Conservation (phyloP, 2,888 invertebrate species). For the Galerucella pusilla region DNA sequence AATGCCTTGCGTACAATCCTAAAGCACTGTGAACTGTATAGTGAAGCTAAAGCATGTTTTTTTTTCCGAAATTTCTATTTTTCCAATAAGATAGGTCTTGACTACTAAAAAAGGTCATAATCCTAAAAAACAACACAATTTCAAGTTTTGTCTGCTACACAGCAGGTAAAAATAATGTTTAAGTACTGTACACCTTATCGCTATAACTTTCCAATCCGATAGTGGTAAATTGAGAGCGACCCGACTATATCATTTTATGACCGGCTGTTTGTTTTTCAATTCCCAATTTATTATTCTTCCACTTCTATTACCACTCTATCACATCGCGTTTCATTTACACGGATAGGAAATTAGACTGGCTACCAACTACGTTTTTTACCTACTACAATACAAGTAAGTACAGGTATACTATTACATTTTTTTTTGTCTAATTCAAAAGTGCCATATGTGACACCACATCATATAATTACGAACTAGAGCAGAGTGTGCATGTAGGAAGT, state of each 20-base stretch:
- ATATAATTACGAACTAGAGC: conserved; percentile 17
- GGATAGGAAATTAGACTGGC: neutral
- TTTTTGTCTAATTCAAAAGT: conserved; percentile 30
- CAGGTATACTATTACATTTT: conserved; percentile 21
- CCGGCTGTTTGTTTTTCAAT: neutral
- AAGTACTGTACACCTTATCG: too few relatives aligned
- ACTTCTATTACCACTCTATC: neutral
- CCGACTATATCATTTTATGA: neutral
- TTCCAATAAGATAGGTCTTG: too few relatives aligned
- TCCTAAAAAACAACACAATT: too few relatives aligned
- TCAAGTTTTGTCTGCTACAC: too few relatives aligned
- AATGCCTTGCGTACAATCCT: too few relatives aligned
- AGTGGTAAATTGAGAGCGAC: too few relatives aligned
- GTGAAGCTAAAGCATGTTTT: too few relatives aligned
- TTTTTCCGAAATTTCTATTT: too few relatives aligned
- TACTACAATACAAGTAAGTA: neutral
- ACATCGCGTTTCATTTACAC: neutral
- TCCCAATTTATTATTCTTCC: neutral
- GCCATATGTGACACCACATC: conserved; percentile 32
- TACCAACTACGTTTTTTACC: conserved; percentile 8
- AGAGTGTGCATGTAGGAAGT: conserved; percentile 45
- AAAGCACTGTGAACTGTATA: too few relatives aligned
- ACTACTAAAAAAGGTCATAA: too few relatives aligned
- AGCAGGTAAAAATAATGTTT: too few relatives aligned
- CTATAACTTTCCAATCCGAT: too few relatives aligned